Conservation (phyloP, 2,888 invertebrate genomes). For the Idaea biselata region DNA sequence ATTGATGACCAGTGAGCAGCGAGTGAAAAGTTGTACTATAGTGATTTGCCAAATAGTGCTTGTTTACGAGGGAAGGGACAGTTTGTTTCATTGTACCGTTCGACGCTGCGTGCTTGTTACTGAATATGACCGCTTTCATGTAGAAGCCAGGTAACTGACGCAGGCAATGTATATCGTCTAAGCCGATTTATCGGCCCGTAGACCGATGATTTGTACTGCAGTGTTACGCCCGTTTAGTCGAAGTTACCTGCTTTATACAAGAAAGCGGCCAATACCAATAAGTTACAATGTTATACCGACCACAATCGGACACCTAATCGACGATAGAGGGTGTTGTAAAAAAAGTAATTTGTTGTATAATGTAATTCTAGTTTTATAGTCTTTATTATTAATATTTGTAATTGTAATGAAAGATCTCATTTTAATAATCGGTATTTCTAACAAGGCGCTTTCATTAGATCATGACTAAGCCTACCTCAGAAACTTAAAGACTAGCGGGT, state of each 20-base stretch:
- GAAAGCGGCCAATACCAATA: neutral
- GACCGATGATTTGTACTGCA: too few species aligned
- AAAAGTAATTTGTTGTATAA: slow-evolving; percentile 78
- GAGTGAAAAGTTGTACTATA: neutral
- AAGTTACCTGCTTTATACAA: neutral
- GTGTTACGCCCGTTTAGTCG: too few species aligned
- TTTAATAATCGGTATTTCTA: slow-evolving; percentile 81
- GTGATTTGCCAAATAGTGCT: slow-evolving; percentile 25
- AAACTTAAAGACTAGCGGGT: slow-evolving; percentile 68
- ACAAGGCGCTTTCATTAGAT: slow-evolving; percentile 81
- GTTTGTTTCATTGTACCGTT: slow-evolving; percentile 73
- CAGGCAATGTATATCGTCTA: neutral
- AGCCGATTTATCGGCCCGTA: neutral
- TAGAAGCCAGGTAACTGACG: neutral
- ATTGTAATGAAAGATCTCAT: slow-evolving; percentile 81
- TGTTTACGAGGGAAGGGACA: slow-evolving; percentile 11
- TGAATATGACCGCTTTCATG: slow-evolving; percentile 33
- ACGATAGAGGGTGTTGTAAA: slow-evolving; percentile 64
- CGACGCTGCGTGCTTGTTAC: slow-evolving; percentile 59
- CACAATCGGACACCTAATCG: slow-evolving; percentile 52
- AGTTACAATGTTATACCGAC: slow-evolving; percentile 34
- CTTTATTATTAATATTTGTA: slow-evolving; percentile 78
- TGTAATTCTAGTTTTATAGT: slow-evolving; percentile 78
- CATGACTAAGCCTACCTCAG: slow-evolving; percentile 81
- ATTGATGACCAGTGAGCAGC: too few species aligned